Conservation (phyloP, 2,888 invertebrate species). For the Lasioglossum calceatum region DNA sequence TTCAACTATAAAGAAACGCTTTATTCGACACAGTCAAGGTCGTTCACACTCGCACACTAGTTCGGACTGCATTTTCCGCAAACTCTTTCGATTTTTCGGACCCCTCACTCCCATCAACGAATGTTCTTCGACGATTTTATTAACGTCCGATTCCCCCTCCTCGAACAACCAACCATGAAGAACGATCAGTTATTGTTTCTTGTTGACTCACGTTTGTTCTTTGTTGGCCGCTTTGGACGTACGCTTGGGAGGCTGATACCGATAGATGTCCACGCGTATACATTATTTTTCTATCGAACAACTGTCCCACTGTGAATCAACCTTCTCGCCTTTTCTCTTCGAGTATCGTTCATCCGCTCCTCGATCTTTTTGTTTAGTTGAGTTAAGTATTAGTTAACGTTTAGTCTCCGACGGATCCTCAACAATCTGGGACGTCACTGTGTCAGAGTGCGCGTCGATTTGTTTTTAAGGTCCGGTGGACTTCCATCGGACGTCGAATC, state of each 20-base stretch:
- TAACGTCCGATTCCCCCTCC: slow-evolving; percentile 4
- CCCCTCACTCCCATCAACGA: background rate
- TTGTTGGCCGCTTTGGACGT: slow-evolving; percentile 40
- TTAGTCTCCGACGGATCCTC: background rate
- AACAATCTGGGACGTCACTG: background rate
- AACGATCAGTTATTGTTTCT: slow-evolving; percentile 30
- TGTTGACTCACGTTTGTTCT: slow-evolving; percentile 54
- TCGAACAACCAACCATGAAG: background rate
- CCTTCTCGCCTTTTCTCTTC: background rate
- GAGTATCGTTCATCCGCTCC: too few species aligned
- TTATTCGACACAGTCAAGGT: background rate
- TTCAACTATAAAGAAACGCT: background rate
- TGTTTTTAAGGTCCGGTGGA: background rate
- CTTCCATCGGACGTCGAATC: too few species aligned
- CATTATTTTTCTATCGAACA: background rate
- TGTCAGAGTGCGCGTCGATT: background rate
- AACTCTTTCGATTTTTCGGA: slow-evolving; percentile 15
- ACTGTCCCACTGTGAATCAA: background rate
- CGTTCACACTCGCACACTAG: too few species aligned
- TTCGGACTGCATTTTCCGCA: too few species aligned
- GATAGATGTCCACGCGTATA: background rate
- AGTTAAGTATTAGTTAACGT: slow-evolving; percentile 7
- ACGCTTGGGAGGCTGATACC: background rate
- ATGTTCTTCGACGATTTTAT: background rate
- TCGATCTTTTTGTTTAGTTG: background rate